Percentiles rank a stretch among this genome's conserved stretches.
Evolutionary conservation across 1,140 invertebrate species (phyloP).

Genomic region (Callitettix versicolor): DNA sequence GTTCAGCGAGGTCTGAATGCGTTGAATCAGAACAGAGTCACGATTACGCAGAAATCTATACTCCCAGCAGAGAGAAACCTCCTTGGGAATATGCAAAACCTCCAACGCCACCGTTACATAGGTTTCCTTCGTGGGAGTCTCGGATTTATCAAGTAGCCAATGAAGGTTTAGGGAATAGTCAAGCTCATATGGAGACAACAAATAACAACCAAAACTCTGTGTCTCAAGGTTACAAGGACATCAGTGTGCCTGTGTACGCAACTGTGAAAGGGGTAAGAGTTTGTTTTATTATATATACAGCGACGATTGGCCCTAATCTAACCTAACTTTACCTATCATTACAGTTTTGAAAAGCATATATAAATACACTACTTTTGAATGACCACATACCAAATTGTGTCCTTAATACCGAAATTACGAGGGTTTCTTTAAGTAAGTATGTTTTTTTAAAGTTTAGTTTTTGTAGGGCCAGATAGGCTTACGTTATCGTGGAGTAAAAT

Average conservation of each 20-base stretch:
- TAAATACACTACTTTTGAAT: no score
- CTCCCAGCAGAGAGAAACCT: constrained; percentile 67
- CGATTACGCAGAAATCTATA: constrained; percentile 89
- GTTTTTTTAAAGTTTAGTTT: no score
- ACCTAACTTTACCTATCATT: no score
- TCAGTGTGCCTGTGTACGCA: constrained; percentile 87
- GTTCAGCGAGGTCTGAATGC: constrained; percentile 26
- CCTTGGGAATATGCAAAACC: constrained; percentile 42
- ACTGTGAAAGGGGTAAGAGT: constrained; percentile 80
- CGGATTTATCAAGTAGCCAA: constrained; percentile 84
- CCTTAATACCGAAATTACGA: no score
- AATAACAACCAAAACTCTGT: constrained; percentile 30
- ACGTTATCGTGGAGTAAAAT: no score
- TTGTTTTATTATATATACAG: neutral
- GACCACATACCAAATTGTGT: no score
- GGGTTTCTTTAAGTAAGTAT: no score
- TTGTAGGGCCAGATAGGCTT: no score
- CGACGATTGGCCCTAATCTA: neutral
- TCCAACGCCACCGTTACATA: constrained; percentile 80
- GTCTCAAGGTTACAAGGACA: constrained; percentile 61
- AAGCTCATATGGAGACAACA: constrained; percentile 35
- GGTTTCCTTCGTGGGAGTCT: constrained; percentile 88
- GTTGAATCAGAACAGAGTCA: constrained; percentile 49
- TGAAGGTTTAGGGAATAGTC: constrained; percentile 53
- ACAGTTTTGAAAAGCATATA: no score